Percentiles rank a stretch among this genome's conserved stretches.
Conservation (phyloP, 2,888 invertebrate species). For the Leucophenga montana region DNA sequence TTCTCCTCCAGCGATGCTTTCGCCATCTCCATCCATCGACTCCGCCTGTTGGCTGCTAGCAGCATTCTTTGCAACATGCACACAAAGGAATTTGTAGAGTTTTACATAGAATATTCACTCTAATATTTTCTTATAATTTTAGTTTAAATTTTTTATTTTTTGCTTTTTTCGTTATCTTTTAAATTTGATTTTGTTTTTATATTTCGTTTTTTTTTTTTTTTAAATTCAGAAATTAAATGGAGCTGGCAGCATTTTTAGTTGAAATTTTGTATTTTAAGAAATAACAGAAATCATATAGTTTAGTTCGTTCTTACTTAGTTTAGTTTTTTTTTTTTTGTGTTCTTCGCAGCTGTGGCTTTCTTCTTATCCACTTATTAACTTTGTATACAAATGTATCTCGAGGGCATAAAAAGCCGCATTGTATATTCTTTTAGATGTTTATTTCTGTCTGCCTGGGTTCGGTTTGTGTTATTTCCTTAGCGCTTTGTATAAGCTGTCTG, state of each 20-base stretch:
- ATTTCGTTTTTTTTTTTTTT: not conserved
- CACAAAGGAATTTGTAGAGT: slow-evolving; percentile 16
- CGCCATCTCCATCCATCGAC: no score
- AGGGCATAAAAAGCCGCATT: no score
- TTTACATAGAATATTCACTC: slow-evolving; percentile 34
- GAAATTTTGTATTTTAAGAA: not conserved
- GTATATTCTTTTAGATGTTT: no score
- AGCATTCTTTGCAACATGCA: slow-evolving; percentile 42
- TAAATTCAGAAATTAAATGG: not conserved
- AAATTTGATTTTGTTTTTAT: not conserved
- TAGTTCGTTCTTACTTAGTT: not conserved
- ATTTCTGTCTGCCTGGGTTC: no score
- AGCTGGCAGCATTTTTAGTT: not conserved
- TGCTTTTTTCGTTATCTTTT: slow-evolving; percentile 22
- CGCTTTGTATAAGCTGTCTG: no score
- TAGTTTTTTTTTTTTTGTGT: no score
- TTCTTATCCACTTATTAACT: no score
- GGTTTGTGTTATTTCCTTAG: no score
- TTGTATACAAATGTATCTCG: no score
- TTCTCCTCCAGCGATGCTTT: no score
- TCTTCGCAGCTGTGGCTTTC: no score
- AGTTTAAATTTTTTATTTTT: not conserved
- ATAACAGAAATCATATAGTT: not conserved
- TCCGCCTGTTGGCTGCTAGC: slow-evolving; percentile 3
- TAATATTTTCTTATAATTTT: no score